Evolutionary conservation across 1,140 invertebrate species (phyloP).

Genomic region (Xylocopa sonorina): DNA sequence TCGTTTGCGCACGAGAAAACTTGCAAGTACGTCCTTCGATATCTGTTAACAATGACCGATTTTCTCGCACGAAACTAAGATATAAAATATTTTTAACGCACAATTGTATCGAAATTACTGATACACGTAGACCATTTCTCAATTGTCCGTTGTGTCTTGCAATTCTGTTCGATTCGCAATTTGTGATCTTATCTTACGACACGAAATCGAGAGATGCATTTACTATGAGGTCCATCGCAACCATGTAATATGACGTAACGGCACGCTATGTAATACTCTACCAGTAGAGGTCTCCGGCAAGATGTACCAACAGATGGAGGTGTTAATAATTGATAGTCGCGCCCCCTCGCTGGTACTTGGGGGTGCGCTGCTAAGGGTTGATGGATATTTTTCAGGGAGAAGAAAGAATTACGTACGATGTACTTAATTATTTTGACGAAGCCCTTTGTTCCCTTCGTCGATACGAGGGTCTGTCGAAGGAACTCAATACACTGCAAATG

Average conservation of each 20-base stretch:
- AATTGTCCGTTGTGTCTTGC: not conserved
- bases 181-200: not conserved
- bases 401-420: constrained; percentile 35
- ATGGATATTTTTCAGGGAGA: constrained; percentile 48
- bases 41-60: not conserved
- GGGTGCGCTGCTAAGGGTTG: constrained; percentile 51
- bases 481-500: not conserved
- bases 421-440: constrained; percentile 53
- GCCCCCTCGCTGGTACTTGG: constrained; percentile 72
- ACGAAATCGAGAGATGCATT: constrained; percentile 29
- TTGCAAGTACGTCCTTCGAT: too few species aligned
- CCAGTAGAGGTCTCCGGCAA: constrained; percentile 58
- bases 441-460: constrained; percentile 1
- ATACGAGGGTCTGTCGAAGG: not conserved
- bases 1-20: constrained; percentile 1
- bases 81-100: not conserved
- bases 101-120: not conserved
- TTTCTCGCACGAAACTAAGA: not conserved
- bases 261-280: constrained; percentile 59
- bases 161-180: not conserved
- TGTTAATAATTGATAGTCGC: constrained; percentile 80
- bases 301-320: constrained; percentile 79
- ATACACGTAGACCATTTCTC: not conserved
- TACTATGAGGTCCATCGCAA: constrained; percentile 64
- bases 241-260: constrained; percentile 70